Evolutionary conservation across 2,888 invertebrate genomes (phyloP), one percentile per base, ranked within the genome.

Genomic region (Anoncus sp.): DNA sequence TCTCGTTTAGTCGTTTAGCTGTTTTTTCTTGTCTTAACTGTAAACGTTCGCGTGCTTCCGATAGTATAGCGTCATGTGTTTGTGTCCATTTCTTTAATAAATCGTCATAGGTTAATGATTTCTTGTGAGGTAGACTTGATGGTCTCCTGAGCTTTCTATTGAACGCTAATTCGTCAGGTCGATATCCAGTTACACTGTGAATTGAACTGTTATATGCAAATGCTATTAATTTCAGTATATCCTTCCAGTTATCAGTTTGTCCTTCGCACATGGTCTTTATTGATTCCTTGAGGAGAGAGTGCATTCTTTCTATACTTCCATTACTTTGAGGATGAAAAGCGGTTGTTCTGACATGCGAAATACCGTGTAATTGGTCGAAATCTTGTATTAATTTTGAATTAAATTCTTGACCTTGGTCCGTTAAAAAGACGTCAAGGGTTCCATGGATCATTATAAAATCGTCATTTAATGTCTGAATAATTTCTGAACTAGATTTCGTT

Each of bases 401-500:
- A 14, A 72, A 72, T 10, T 72, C 75, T 24, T 67, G 35, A 5
- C 75, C 55, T 75, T 72, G 71, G n/a, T 75, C 65, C 16, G 77
- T 69, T 12, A 75, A 35, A n/a, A 75, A 35, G 14, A 45, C 38
- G 16, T 73, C 57, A 40, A 75, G 77, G 5, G 71, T 49, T 12
- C 81, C 81, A 66, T 77, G 77, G 20, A 72, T 71, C 14, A 65
- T 47, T 10, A 77, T 40, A 38, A 75, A 77, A 4, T 77, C 63
- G 18, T 70, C 53, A 20, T 75, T 65, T 35, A 75, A 18, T 16
- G 31, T 24, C 7, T 65, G 16, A 27, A 71, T 66, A 20, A 78
- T 71, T 82, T 84, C 14, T 75, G 77, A 9, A 84, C 81, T 43
- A 24, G 81, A 24, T 78, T 76, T 47, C 84, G 81, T 77, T n/a